Conservation (phyloP, 2,113 vertebrate genomes). For the Scatophagus argus region DNA sequence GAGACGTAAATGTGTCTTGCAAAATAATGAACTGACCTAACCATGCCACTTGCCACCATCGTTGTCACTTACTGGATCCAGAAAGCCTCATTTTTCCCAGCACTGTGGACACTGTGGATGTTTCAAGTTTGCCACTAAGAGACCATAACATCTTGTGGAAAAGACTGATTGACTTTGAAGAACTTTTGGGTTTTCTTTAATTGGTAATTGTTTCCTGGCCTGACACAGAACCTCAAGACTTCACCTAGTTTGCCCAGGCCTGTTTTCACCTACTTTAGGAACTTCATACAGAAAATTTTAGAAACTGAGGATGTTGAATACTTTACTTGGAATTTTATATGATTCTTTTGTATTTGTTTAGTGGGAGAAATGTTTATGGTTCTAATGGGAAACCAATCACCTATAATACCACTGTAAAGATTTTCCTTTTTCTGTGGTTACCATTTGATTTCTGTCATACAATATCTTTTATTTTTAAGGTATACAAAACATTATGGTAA, state of each 20-base stretch:
- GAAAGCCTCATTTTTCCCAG: background rate
- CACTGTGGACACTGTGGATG: background rate
- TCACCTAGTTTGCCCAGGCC: too few relatives aligned
- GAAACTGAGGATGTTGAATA: background rate
- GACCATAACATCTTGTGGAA: too few relatives aligned
- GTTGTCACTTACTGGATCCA: background rate
- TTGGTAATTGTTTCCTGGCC: too few relatives aligned
- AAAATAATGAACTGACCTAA: background rate
- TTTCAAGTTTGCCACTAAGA: too few relatives aligned
- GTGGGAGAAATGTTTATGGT: background rate
- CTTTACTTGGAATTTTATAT: background rate
- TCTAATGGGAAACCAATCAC: background rate
- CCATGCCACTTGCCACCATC: background rate
- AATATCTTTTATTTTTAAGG: too few relatives aligned
- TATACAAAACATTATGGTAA: background rate
- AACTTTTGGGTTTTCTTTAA: too few relatives aligned
- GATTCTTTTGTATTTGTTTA: background rate
- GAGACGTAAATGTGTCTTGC: background rate
- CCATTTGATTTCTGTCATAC: background rate
- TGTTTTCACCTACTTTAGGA: background rate
- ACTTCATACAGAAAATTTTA: background rate
- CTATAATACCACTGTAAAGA: background rate
- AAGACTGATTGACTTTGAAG: too few relatives aligned
- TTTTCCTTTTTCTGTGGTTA: background rate
- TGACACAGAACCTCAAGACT: background rate